Base-by-base conservation (phyloP, 2,113 vertebrate genomes). In the Nibea coibor region DNA sequence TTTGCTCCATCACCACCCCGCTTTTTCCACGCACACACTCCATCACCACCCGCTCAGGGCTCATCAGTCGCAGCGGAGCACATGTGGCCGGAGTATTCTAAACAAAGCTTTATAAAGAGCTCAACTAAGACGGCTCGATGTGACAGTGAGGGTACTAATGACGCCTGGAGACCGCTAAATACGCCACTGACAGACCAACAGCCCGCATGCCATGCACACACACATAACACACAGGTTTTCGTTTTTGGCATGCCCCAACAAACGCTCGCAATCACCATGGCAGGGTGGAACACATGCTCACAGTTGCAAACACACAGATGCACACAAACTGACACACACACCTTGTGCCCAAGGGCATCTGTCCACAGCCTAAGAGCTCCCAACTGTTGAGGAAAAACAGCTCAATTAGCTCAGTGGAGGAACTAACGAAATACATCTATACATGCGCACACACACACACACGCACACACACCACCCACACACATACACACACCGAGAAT, bases 51-150 rank as follows among this genome's bases (percentile, higher is more conserved):
- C 91, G 89, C 80, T 94, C 89, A 93, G 81, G 39, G 78, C 78
- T 76, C 92, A 88, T 94, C 93, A 93, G 92, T 94, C 87, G 90
- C 93, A 91, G 86, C 50, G 89, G 91, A 91, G 90, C 89, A 94
- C 92, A 93, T 94, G 92, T 93, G 92, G 90, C 89, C 35, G 10
- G 83, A 91, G 90, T 93, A 93, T 94, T 94, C 92, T 70, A 94
- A 93, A 94, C 92, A 94, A 91, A 90, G 92, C 87, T 93, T 93
- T 92, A 93, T 94, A 93, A 93, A 93, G 93, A 92, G 87, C 92
- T 93, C 91, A 92, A 87, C 91, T 91, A 70, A 89, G 91, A 91
- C 88, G 54, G 68, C 68, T 58, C 80, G 16, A 59, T 87, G 92
- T 94, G 90, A 92, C 92, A 92, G 89, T 89, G 80, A 16, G 89